Evolutionary conservation across 1,140 invertebrate species (phyloP).

Genomic region (Triops cancriformis): DNA sequence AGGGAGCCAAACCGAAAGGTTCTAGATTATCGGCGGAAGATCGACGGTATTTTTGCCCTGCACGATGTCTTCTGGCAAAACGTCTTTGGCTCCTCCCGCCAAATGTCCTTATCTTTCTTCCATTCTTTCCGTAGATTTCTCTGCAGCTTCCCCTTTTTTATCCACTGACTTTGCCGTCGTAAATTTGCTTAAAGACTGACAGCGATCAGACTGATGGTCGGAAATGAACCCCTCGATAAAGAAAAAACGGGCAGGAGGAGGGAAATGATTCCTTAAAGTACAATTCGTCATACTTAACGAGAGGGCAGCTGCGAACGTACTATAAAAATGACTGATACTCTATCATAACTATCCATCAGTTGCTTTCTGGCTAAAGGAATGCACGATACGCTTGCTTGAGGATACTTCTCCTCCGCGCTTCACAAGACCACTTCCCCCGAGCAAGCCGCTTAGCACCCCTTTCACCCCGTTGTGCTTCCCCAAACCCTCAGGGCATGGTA

Average conservation of each 20-base stretch:
- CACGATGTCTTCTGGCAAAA: not conserved
- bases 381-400: too few relatives aligned
- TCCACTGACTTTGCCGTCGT: not conserved
- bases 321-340: not conserved
- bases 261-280: not conserved
- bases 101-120: not conserved
- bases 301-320: slow-evolving; percentile 7
- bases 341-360: not conserved
- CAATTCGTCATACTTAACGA: slow-evolving; percentile 3
- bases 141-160: not conserved
- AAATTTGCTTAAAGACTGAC: not conserved
- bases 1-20: not conserved
- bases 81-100: not conserved
- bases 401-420: not conserved
- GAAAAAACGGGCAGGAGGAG: not conserved
- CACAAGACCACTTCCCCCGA: not conserved
- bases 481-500: not conserved
- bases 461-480: not conserved
- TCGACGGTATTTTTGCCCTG: not conserved
- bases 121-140: not conserved
- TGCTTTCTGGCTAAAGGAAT: too few relatives aligned
- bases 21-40: not conserved
- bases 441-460: not conserved
- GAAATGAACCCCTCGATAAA: not conserved
- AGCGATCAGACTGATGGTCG: not conserved